Evolutionary conservation across 2,888 invertebrate genomes (phyloP), one percentile per base, ranked within the genome.

Genomic region (Hofmannophila pseudospretella): DNA sequence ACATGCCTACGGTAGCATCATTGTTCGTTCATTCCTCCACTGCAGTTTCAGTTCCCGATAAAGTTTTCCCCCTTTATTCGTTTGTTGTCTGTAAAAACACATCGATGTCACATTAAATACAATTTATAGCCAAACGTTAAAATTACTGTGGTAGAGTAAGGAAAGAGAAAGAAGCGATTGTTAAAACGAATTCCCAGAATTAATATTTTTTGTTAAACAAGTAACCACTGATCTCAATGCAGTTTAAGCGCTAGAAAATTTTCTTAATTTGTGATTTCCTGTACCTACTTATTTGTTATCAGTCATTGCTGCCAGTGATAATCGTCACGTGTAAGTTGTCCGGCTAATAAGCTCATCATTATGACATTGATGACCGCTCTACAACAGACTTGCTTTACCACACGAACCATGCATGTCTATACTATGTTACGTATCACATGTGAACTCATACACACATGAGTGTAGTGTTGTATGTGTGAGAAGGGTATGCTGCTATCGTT

Each of bases 401-500:
- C 22, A 46, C n/a, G n/a, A 42, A 47, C 32, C 39, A 45, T 38
- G 36, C 29, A 32, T 38, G 42, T 42, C 58, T 54, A 55, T 52
- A 23, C 23, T 58, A 63, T 51, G 58, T 61, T 53, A 55, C 58
- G 49, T 49, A 3, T 9, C 28, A 35, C 23, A 26, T 28, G 33
- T 34, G 19, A 25, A 32, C 12, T 4, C 16, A 28, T 20, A 25
- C 14, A 25, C 16, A 28, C 20, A 27, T 10, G 16, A 38, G 11
- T 16, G 54, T 62, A 67, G 65, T 67, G 59, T 66, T 61, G 66
- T 58, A 45, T 44, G 45, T 43, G 45, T 45, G 53, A 58, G 49
- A 50, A 49, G 57, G 57, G 56, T 61, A 56, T 58, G 39, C 23
- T 50, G 66, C 71, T 60, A 52, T 82, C 79, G 50, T 76, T 59